These are phyloP conservation scores for Phoxinus phoxinus DNA, from an alignment of 2,113 vertebrate species.

Conservation along the genomic window DNA sequence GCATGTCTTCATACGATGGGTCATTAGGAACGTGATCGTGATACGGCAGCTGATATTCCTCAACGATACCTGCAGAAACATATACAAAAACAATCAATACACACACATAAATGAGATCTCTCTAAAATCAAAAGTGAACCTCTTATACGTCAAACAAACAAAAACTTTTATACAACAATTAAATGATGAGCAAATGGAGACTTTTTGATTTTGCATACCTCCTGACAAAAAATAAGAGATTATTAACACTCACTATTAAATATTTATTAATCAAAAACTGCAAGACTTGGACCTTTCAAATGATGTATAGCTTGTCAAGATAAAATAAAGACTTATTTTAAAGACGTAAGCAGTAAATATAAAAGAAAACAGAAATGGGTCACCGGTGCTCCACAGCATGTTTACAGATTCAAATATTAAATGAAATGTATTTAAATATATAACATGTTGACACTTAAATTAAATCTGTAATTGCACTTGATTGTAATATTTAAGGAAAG, in stretches of 20 bases:
- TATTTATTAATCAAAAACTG: background rate
- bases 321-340: background rate
- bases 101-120: background rate
- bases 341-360: background rate
- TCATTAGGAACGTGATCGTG: constrained; percentile 91
- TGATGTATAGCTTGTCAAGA: background rate
- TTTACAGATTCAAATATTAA: too few species aligned
- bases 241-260: background rate
- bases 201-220: background rate
- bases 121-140: background rate
- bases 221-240: background rate
- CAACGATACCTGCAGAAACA: constrained; percentile 85
- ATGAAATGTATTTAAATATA: background rate
- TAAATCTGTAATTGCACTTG: too few species aligned
- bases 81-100: background rate
- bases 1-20: constrained; percentile 96
- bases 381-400: too few species aligned
- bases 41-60: constrained; percentile 95
- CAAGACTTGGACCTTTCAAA: background rate
- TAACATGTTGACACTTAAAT: background rate
- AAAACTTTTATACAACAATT: background rate
- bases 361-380: too few species aligned
- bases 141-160: background rate
- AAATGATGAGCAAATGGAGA: background rate
- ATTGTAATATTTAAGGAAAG: background rate